Evolutionary conservation across 2,888 invertebrate species (phyloP).

Genomic region (Sarcophaga carnaria): DNA sequence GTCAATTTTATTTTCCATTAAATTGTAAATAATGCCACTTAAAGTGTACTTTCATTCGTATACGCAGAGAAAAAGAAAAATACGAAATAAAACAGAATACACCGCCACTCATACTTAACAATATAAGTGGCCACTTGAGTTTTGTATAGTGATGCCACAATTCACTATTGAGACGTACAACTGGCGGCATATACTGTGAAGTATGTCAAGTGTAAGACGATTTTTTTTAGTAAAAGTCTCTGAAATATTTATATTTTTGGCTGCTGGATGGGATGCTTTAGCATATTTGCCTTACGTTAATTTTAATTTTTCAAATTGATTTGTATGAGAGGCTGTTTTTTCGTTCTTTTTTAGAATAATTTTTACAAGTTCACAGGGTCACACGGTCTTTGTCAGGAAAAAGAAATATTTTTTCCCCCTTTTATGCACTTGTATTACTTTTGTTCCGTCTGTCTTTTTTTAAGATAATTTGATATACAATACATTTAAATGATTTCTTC

Average conservation of each 20-base stretch:
- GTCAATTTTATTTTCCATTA: not conserved
- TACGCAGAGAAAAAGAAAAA: not conserved
- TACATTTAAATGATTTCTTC: too few relatives aligned
- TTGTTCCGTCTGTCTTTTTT: too few relatives aligned
- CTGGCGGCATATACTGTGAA: too few relatives aligned
- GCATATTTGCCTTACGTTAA: too few relatives aligned
- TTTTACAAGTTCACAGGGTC: conserved; percentile 66
- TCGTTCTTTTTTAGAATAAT: not conserved
- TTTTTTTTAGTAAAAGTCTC: too few relatives aligned
- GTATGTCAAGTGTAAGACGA: not conserved
- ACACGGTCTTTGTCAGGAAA: conserved; percentile 57
- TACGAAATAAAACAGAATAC: conserved; percentile 48
- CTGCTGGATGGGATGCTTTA: too few relatives aligned
- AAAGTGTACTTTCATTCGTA: not conserved
- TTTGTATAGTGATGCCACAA: not conserved
- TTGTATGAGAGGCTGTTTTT: not conserved
- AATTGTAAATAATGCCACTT: not conserved
- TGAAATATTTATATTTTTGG: too few relatives aligned
- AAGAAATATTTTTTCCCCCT: not conserved
- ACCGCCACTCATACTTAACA: conserved; percentile 51
- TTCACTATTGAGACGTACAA: not conserved
- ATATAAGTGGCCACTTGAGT: conserved; percentile 66
- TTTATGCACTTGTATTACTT: not conserved
- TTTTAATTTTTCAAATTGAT: not conserved
- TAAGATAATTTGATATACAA: too few relatives aligned